phyloP scores from a whole-genome alignment of 1,140 invertebrate species.

The Drosophila kepulauana region DNA sequence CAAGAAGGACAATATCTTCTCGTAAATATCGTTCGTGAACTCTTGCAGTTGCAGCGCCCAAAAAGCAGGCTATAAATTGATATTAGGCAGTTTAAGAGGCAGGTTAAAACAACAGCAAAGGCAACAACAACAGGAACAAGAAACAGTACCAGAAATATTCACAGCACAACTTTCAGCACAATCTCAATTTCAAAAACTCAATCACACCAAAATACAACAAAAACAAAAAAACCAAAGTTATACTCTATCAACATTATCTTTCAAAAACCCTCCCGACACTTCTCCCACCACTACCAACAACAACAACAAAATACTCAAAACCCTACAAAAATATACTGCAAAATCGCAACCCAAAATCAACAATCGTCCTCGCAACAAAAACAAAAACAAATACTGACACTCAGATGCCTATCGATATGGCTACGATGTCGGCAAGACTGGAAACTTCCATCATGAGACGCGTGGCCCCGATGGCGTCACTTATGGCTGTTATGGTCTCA shows the following conservation, averaged over 20 bases:
- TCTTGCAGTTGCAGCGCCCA: constrained; percentile 48
- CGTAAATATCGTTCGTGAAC: constrained; percentile 18
- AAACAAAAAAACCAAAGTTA: constrained; percentile 25
- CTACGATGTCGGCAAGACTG: constrained; percentile 89
- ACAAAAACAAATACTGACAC: constrained; percentile 29
- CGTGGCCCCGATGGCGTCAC: constrained; percentile 90
- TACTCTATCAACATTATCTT: constrained; percentile 52
- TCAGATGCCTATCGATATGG: constrained; percentile 90
- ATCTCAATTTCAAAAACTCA: constrained; percentile 9
- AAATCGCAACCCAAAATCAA: constrained; percentile 35
- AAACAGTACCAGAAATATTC: constrained; percentile 12
- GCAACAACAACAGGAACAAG: constrained; percentile 32
- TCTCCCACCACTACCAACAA: constrained; percentile 15
- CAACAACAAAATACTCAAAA: constrained; percentile 15
- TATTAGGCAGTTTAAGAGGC: constrained; percentile 42
- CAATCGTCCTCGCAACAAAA: not conserved
- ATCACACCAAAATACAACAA: constrained; percentile 24
- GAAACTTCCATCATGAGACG: constrained; percentile 92
- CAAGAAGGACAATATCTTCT: constrained; percentile 19
- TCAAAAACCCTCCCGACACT: constrained; percentile 35
- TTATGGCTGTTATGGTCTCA: constrained; percentile 92
- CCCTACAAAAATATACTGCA: constrained; percentile 9
- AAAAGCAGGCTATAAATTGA: constrained; percentile 36
- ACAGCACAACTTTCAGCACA: constrained; percentile 51
- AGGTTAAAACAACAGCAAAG: constrained; percentile 42